Conservation (phyloP, 2,888 invertebrate genomes). For the Diaperis boleti region DNA sequence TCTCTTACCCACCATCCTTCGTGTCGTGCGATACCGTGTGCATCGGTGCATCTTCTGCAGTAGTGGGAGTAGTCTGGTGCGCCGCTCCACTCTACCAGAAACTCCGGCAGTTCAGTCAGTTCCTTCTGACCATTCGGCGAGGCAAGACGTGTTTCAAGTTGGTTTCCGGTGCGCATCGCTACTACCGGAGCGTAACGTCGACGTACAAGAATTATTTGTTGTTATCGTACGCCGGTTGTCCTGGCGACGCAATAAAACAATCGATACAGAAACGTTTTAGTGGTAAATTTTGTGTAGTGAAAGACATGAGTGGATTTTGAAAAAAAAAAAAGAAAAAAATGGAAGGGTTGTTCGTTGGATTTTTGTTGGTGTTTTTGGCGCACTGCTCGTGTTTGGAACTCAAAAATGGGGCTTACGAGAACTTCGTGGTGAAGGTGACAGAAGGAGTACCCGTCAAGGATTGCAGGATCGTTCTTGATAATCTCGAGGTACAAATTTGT, state of each 20-base stretch:
- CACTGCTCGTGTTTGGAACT: slow-evolving; percentile 54
- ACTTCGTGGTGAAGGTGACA: slow-evolving; percentile 65
- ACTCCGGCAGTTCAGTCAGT: slow-evolving; percentile 24
- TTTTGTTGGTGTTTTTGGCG: slow-evolving; percentile 12
- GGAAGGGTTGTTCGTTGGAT: slow-evolving; percentile 26
- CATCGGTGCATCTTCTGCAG: slow-evolving; percentile 30
- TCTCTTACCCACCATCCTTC: slow-evolving; percentile 24
- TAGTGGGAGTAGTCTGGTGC: slow-evolving; percentile 37
- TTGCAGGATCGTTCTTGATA: slow-evolving; percentile 65
- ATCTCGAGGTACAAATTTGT: slow-evolving; percentile 65
- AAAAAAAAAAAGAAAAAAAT: slow-evolving; percentile 4
- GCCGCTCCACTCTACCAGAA: slow-evolving; percentile 17
- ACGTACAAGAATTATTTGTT: slow-evolving; percentile 30
- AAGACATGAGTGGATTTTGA: slow-evolving; percentile 29
- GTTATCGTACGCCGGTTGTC: slow-evolving; percentile 26
- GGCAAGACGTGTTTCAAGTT: slow-evolving; percentile 2
- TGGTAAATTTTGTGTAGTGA: slow-evolving; percentile 24
- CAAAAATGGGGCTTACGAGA: slow-evolving; percentile 66
- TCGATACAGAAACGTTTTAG: slow-evolving; percentile 30
- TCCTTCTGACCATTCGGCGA: slow-evolving; percentile 4
- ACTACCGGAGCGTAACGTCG: slow-evolving; percentile 35
- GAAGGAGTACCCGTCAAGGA: slow-evolving; percentile 66
- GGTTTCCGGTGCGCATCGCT: slow-evolving; percentile 23
- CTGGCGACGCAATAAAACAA: slow-evolving; percentile 17
- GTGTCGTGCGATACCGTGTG: slow-evolving; percentile 38